Evolutionary conservation across 2,113 vertebrate genomes (phyloP), one percentile per base, ranked within the genome.

Genomic region (Chlamydotis undulata): DNA sequence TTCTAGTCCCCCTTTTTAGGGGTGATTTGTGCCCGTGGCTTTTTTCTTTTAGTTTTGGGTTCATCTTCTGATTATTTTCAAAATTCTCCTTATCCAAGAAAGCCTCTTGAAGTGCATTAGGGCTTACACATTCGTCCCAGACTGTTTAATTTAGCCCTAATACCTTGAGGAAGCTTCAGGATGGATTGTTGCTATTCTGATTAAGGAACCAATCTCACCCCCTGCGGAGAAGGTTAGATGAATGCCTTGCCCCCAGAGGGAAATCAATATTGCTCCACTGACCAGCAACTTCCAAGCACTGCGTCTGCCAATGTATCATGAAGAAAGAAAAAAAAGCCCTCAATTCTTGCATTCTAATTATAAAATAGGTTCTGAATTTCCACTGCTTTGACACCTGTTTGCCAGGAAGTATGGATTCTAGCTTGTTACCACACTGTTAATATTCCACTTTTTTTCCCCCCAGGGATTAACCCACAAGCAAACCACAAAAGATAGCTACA

Each of bases 131-230:
- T 39, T 10, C 64, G 78, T 59, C 82, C 83, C 90, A 94, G 95
- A 93, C 92, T 95, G 81, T 95, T 94, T 96, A 96, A 96, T 94
- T 96, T 76, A 92, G 76, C 92, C 85, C 90, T 96, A 96, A 96
- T 96, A 96, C 94, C 94, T 95, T 88, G 75, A 92, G 78, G 93
- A 96, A 94, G 95, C 92, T 92, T 70, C 90, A 87, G 92, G 52
- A 88, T 69, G 84, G 83, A 91, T 95, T 93, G 92, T 18, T 93
- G 88, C 78, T 89, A 77, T 47, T 85, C 56, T 5, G 35, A 95
- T 91, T 90, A 95, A 77, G 35, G 90, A 95, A 91, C 76, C 90
- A 87, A 90, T 79, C 81, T 76, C 67, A 75, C 53, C 67, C 71
- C 94, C 94, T 3, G 14, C 67, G 22, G 89, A 39, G 79, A 29